phyloP scores from a whole-genome alignment of 2,113 vertebrate genomes.

The Grammomys dolichurus region DNA sequence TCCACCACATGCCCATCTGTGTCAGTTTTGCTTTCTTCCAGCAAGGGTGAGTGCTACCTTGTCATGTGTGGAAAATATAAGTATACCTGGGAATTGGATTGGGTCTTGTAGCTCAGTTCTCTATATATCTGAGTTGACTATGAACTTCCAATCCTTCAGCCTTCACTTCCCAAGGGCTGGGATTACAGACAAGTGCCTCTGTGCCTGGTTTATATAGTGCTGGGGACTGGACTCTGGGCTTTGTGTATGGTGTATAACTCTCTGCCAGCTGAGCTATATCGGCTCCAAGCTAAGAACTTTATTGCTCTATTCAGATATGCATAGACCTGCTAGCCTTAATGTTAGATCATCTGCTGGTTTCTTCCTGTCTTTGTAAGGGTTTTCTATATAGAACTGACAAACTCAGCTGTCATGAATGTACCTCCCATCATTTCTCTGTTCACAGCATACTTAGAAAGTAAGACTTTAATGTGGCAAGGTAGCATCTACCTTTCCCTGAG shows the following conservation, averaged over 20 bases:
- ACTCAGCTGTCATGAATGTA: not conserved
- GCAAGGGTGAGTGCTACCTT: conserved; percentile 91
- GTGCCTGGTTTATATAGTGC: not conserved
- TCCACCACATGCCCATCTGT: conserved; percentile 98
- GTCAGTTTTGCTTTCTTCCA: conserved; percentile 98
- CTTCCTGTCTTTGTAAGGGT: conserved; percentile 5
- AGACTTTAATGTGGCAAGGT: not conserved
- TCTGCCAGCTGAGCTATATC: not conserved
- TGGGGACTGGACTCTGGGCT: not conserved
- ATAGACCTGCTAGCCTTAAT: not conserved
- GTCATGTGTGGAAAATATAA: not conserved
- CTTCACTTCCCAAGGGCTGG: not conserved
- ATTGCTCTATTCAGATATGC: not conserved
- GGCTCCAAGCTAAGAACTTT: not conserved
- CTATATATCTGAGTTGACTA: not conserved
- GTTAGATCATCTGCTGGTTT: not conserved
- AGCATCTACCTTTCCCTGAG: not conserved
- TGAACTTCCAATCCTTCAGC: not conserved
- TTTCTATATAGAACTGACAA: not conserved
- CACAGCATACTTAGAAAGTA: not conserved
- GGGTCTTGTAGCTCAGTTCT: not conserved
- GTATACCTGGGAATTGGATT: not conserved
- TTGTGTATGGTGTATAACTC: not conserved
- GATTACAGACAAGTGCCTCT: not conserved
- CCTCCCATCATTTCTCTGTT: not conserved